Base-by-base conservation (phyloP, 2,113 vertebrate genomes). In the Athene noctua region DNA sequence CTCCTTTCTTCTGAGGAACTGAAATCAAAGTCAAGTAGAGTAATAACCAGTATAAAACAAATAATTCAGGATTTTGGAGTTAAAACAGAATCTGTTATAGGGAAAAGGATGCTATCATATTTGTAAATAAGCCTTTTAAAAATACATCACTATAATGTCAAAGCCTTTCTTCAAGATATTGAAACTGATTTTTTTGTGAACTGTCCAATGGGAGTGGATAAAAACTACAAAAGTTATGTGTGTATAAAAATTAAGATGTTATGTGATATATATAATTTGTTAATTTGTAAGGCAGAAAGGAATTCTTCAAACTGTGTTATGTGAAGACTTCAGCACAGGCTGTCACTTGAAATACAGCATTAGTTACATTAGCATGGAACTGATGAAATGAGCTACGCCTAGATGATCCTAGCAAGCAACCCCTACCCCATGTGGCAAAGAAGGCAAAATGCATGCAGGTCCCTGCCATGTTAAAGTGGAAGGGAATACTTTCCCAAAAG, bases 341-440 rank as follows among this genome's bases (percentile, higher is more conserved):
- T 92, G 34, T 15, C 32, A 18, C 70, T 81, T 72, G 57, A 92
- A 88, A 93, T 40, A 58, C 40, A 81, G 30, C 49, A 72, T 88
- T 95, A 94, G 62, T 77, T 89, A 49, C 36, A 20, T 73, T 88
- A 95, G 67, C 58, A 88, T 49, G 86, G 62, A 72, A 94, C 62
- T 86, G 88, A 94, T 92, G 71, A 90, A 88, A 86, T 52, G 70
- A 95, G 79, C 55, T 90, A 61, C 46, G 92, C 62, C 27, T 61
- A 61, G 36, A 90, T 83, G 71, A 82, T 78, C 88, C 34, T 92
- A 86, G 91, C 82, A 91, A 75, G 67, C 80, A 83, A 34, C 20
- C 34, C 55, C 61, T 38, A 68, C 81, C 49, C 51, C 44, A 47
- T 80, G 82, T 23, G 49, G 47, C 58, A 90, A 67, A 63, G 49